Conservation (phyloP, 2,113 vertebrate genomes). For the Phaethornis superciliosus region DNA sequence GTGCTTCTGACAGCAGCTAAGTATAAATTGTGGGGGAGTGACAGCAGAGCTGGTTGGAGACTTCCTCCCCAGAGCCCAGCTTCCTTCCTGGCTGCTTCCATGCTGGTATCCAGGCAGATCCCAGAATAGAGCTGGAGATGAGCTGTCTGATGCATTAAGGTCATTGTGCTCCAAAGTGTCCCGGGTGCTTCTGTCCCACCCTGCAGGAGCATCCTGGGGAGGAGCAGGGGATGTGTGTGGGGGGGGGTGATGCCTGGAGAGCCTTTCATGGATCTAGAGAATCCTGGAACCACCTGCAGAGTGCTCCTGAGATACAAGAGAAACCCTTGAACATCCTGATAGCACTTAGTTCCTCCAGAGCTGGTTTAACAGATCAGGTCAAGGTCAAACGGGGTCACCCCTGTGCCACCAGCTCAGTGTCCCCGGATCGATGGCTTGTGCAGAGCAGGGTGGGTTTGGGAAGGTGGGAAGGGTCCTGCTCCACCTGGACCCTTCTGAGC, state of each 20-base stretch:
- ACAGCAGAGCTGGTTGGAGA: not conserved
- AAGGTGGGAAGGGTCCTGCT: not conserved
- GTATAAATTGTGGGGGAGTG: conserved; percentile 20
- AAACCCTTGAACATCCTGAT: not conserved
- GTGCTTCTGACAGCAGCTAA: not conserved
- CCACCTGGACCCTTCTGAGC: not conserved
- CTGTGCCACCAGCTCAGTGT: not conserved
- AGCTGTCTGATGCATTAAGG: not conserved
- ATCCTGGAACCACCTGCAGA: rapidly evolving
- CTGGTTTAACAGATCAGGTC: not conserved
- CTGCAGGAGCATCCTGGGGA: not conserved
- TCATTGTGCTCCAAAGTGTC: not conserved
- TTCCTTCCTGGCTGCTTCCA: not conserved
- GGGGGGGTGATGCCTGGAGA: not conserved
- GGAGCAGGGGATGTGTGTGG: rapidly evolving
- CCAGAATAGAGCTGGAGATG: not conserved
- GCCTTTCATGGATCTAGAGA: not conserved
- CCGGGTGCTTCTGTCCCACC: not conserved
- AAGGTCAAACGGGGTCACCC: not conserved
- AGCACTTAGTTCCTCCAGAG: not conserved
- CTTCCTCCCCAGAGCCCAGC: not conserved
- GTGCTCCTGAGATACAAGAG: not conserved
- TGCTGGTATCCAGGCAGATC: not conserved
- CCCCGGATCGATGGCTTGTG: rapidly evolving
- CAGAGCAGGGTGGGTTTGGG: not conserved